These are phyloP conservation scores for Meandrina meandrites DNA, from an alignment of 92 coral and sea anemone genomes.

Conservation along the genomic window DNA sequence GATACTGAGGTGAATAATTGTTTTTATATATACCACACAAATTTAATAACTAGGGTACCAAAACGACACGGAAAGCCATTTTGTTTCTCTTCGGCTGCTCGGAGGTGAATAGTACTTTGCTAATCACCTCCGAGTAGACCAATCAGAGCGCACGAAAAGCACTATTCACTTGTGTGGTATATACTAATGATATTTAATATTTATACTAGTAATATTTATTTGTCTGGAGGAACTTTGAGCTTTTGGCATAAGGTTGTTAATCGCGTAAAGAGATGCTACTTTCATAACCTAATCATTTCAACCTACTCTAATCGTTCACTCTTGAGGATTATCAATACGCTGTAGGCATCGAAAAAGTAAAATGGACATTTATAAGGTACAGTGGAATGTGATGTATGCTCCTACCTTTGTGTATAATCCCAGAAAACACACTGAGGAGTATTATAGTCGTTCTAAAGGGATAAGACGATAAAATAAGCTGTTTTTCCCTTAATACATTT, in stretches of 20 bases:
- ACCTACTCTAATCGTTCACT: not conserved
- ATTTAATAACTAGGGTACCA: too few relatives aligned
- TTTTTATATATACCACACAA: too few relatives aligned
- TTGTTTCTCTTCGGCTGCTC: too few relatives aligned
- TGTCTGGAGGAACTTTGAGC: not conserved
- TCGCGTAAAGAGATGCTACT: too few relatives aligned
- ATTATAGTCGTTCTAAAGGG: not conserved
- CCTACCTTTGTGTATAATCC: slow-evolving; percentile 19
- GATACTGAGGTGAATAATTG: too few relatives aligned
- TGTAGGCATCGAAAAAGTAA: not conserved
- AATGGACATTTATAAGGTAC: not conserved
- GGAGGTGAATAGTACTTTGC: too few relatives aligned
- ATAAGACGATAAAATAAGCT: not conserved
- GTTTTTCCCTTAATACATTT: too few relatives aligned
- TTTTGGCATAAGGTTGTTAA: not conserved
- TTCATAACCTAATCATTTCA: not conserved
- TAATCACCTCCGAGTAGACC: too few relatives aligned
- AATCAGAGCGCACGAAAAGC: too few relatives aligned
- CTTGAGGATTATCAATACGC: not conserved
- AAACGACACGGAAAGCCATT: too few relatives aligned
- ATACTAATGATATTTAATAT: too few relatives aligned
- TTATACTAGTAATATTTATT: not conserved
- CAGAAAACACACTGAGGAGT: slow-evolving; percentile 30
- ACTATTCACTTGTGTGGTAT: too few relatives aligned
- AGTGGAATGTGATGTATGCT: not conserved